phyloP scores from a whole-genome alignment of 2,113 vertebrate genomes.

The Myotis davidii region DNA sequence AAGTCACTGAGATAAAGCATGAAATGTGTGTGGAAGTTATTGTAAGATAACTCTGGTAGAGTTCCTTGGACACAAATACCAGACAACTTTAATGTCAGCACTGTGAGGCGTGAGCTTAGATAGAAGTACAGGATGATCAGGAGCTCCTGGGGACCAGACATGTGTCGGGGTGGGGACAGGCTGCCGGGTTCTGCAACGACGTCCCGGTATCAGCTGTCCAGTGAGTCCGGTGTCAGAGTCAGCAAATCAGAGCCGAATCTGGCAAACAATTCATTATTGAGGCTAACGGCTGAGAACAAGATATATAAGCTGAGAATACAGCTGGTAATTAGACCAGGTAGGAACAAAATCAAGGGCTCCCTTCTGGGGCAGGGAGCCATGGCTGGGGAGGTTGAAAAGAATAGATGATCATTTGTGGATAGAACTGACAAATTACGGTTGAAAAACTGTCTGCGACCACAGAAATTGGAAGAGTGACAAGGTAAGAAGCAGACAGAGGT shows the following conservation, averaged over 20 bases:
- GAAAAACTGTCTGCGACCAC: background rate
- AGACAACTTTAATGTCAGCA: background rate
- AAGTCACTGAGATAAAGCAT: background rate
- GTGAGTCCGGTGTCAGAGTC: background rate
- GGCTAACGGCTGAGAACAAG: background rate
- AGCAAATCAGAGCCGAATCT: background rate
- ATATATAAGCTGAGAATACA: background rate
- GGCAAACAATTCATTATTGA: background rate
- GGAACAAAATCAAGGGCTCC: background rate
- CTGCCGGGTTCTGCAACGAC: background rate
- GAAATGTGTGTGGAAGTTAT: background rate
- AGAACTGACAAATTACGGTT: background rate
- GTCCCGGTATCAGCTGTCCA: background rate
- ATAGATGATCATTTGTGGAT: background rate
- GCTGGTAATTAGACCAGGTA: background rate
- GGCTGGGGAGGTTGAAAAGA: background rate
- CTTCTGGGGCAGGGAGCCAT: background rate
- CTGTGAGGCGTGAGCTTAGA: background rate
- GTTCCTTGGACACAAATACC: background rate
- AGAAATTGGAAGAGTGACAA: background rate
- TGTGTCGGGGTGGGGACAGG: fast-evolving
- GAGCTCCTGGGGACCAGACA: background rate
- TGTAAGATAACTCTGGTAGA: background rate
- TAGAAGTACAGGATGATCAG: background rate
- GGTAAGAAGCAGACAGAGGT: background rate